Evolutionary conservation across 2,113 vertebrate species (phyloP).

Genomic region (Eolophus roseicapilla): DNA sequence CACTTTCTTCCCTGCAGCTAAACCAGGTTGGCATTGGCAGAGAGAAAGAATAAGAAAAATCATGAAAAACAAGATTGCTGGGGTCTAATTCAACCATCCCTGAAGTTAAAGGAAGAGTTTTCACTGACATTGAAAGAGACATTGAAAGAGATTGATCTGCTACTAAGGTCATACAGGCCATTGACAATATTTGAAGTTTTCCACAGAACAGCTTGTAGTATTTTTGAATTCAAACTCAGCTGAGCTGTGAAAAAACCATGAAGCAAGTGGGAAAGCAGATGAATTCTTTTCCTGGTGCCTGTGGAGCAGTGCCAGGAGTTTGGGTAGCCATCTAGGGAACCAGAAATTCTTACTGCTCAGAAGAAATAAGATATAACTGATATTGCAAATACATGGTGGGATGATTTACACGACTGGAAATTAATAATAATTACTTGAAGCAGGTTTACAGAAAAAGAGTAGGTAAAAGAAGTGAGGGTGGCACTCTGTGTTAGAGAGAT

Average conservation of each 20-base stretch:
- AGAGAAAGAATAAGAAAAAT: conserved; percentile 13
- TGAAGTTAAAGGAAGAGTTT: conserved; percentile 37
- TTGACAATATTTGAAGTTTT: conserved; percentile 26
- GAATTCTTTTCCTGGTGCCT: neutral
- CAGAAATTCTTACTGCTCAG: neutral
- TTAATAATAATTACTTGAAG: neutral
- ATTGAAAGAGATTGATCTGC: neutral
- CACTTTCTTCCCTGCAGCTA: neutral
- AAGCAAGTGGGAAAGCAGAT: neutral
- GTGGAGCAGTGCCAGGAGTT: neutral
- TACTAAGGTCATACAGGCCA: neutral
- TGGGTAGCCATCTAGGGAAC: neutral
- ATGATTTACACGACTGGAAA: neutral
- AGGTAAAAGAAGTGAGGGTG: neutral
- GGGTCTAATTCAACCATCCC: neutral
- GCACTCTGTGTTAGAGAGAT: neutral
- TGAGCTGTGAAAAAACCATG: neutral
- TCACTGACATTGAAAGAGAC: neutral
- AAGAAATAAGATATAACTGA: neutral
- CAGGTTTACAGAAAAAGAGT: neutral
- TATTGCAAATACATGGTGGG: neutral
- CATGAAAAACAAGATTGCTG: neutral
- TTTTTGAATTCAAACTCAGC: conserved; percentile 23
- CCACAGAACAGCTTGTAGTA: neutral
- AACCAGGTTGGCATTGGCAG: neutral